Percentiles rank a stretch among this genome's conserved stretches.
Evolutionary conservation across 1,140 invertebrate genomes (phyloP).

Genomic region (Hyles vespertilio): DNA sequence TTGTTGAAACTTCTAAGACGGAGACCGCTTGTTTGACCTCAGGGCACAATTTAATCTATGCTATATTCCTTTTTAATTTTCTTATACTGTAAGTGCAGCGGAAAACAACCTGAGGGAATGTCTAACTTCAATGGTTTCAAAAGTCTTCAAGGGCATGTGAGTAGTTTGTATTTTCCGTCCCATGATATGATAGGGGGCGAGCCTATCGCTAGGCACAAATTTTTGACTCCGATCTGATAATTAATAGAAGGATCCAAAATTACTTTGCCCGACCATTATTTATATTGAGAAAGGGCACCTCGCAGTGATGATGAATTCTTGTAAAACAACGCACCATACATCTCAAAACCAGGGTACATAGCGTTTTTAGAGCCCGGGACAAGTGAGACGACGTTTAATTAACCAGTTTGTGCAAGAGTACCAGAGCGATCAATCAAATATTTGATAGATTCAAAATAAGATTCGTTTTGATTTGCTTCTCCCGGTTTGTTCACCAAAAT

Average conservation of each 20-base stretch:
- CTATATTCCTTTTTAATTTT: too few relatives aligned
- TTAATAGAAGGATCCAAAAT: conserved; percentile 54
- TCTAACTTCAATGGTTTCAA: too few relatives aligned
- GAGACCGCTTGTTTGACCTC: too few relatives aligned
- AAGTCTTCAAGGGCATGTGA: too few relatives aligned
- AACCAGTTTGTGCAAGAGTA: conserved; percentile 29
- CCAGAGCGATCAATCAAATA: conserved; percentile 54
- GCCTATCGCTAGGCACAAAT: too few relatives aligned
- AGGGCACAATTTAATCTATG: too few relatives aligned
- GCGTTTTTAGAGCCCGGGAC: conserved; percentile 32
- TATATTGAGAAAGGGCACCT: conserved; percentile 30
- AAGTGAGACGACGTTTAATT: conserved; percentile 41
- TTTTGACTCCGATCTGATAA: too few relatives aligned
- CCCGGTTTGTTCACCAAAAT: conserved; percentile 38
- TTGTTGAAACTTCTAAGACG: too few relatives aligned
- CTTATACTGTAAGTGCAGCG: too few relatives aligned
- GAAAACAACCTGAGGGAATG: too few relatives aligned
- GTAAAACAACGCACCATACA: not conserved
- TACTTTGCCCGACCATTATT: conserved; percentile 32
- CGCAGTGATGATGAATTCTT: conserved; percentile 6
- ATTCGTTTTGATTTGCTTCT: conserved; percentile 14
- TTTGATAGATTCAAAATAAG: conserved; percentile 31
- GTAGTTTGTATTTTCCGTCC: too few relatives aligned
- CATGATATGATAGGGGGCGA: too few relatives aligned
- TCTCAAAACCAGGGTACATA: conserved; percentile 44